phyloP scores from a whole-genome alignment of 2,113 vertebrate genomes.

The Catharus bicknelli region DNA sequence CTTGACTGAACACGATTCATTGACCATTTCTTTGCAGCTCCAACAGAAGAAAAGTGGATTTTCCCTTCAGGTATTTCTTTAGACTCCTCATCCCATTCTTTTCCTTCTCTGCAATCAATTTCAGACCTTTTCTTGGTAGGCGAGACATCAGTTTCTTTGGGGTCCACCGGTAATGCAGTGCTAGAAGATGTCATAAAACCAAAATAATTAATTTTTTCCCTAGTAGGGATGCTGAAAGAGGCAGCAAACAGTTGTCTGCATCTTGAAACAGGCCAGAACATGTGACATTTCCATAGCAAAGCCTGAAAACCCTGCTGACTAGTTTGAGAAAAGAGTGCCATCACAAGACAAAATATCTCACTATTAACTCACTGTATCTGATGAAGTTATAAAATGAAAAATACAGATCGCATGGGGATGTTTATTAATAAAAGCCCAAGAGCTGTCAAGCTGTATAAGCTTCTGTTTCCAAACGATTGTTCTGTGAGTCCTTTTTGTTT shows the following conservation, averaged over 20 bases:
- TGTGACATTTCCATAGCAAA: slow-evolving; percentile 44
- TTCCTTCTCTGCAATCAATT: neutral
- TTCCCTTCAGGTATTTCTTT: neutral
- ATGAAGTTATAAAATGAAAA: neutral
- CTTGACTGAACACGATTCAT: neutral
- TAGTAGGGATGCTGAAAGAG: neutral
- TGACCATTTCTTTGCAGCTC: slow-evolving; percentile 76
- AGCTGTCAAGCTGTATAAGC: neutral
- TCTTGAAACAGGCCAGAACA: neutral
- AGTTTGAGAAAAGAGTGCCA: slow-evolving; percentile 54
- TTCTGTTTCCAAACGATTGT: neutral
- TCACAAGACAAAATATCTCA: slow-evolving; percentile 8
- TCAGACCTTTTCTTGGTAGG: neutral
- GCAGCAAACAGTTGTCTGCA: neutral
- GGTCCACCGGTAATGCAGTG: slow-evolving; percentile 10
- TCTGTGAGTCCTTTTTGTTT: neutral
- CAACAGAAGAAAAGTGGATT: slow-evolving; percentile 74
- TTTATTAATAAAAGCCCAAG: neutral
- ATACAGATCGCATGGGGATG: neutral
- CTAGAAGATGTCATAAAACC: slow-evolving; percentile 23
- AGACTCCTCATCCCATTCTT: neutral
- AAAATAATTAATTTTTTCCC: slow-evolving; percentile 35
- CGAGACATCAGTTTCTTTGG: neutral
- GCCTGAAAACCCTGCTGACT: slow-evolving; percentile 33
- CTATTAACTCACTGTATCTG: neutral